Percentiles rank a stretch among this genome's conserved stretches.
Evolutionary conservation across 2,888 invertebrate genomes (phyloP).

Genomic region (Lochmaea crataegi): DNA sequence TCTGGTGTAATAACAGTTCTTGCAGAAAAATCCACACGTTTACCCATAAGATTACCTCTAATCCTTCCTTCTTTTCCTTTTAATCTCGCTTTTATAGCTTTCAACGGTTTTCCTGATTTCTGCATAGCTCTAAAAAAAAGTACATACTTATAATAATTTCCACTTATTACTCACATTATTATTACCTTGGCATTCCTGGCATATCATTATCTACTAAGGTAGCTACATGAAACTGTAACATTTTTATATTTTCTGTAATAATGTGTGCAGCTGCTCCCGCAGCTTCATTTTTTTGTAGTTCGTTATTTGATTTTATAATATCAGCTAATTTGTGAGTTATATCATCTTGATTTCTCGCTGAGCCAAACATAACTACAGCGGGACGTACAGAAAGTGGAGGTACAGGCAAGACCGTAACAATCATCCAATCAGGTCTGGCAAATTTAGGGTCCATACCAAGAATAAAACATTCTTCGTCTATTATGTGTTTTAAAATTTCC

Average conservation of each 20-base stretch:
- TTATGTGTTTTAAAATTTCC: slow-evolving; percentile 96
- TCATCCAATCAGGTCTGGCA: slow-evolving; percentile 99
- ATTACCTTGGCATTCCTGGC: slow-evolving; percentile 91
- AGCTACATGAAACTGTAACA: slow-evolving; percentile 98
- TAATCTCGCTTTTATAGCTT: slow-evolving; percentile 94
- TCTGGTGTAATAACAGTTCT: slow-evolving; percentile 98
- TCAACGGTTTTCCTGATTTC: slow-evolving; percentile 98
- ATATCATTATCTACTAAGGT: slow-evolving; percentile 99
- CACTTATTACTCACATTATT: not conserved
- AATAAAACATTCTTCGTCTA: slow-evolving; percentile 96
- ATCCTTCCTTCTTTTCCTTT: slow-evolving; percentile 99
- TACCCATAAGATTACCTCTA: slow-evolving; percentile 99
- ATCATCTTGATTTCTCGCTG: slow-evolving; percentile 98
- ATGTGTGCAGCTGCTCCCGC: slow-evolving; percentile 98
- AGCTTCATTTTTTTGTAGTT: slow-evolving; percentile 93
- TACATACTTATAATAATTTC: not conserved
- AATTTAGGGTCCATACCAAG: slow-evolving; percentile 96
- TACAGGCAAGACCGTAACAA: slow-evolving; percentile 91
- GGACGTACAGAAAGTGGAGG: slow-evolving; percentile 96
- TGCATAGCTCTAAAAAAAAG: slow-evolving; percentile 86
- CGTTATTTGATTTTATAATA: slow-evolving; percentile 98
- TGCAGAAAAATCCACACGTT: slow-evolving; percentile 99
- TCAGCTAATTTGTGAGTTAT: slow-evolving; percentile 98
- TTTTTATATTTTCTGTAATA: slow-evolving; percentile 94
- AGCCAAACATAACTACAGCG: slow-evolving; percentile 99